Base-by-base conservation (phyloP, 2,113 vertebrate species). In the Rhea americana region DNA sequence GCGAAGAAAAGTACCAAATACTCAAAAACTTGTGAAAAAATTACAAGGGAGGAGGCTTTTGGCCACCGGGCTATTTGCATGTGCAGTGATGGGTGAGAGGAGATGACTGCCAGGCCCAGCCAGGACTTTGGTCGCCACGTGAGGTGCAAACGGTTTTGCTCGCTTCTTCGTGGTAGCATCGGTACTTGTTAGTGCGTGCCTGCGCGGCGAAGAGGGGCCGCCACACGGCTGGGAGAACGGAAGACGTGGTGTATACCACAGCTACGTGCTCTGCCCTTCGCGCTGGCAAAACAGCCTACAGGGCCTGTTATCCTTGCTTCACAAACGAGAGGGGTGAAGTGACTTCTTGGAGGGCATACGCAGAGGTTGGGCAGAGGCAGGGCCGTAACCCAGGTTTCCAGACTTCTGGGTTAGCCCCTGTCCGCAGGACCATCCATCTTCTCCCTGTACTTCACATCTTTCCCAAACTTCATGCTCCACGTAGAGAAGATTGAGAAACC, bases 11-110 rank as follows among this genome's bases (percentile, higher is more conserved):
- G 78, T 66, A 76, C 58, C 50, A 80, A 87, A 80, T 95, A 91
- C 76, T 92, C 53, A 77, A 85, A 89, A 92, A 89, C 85, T 87
- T 82, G 82, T 77, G 55, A 82, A 80, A 93, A 96, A 92, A 84
- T 87, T 51, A 94, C 85, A 88, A 91, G 73, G 45, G 32, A 77
- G 83, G 90, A 94, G 74, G 95, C 86, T 91, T 92, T 83, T 61
- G 65, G 62, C 87, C 78, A 51, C 71, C 5, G 22, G 9, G 45
- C 78, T 93, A 89, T 91, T 90, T 93, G 93, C 66, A 53, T 17
- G 13, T 78, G 93, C 84, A 92, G 56, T 73, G 71, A 68, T 22
- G 62, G 65, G 66, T 91, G 86, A 90, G 78, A 47, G 86, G 89
- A 89, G 84, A 53, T 75, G 2, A 82, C 77, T 56, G 77, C 66